Evolutionary conservation across 2,797 vertebrate species (phyloP).

Genomic region (Clangula hyemalis): DNA sequence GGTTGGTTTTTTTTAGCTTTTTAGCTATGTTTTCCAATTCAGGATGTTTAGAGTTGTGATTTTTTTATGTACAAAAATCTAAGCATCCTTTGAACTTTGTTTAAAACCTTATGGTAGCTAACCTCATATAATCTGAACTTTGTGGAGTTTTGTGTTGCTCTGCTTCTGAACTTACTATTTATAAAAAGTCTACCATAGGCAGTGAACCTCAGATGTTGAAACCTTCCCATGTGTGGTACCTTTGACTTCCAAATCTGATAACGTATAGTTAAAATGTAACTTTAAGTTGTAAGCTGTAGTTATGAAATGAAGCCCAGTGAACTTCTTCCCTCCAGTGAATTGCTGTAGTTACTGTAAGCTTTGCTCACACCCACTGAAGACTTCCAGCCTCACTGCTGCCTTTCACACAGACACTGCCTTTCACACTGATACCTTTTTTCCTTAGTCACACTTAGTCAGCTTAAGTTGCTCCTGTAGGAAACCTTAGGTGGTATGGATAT

Average conservation of each 20-base stretch:
- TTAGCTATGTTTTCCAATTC: neutral
- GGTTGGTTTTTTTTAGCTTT: neutral
- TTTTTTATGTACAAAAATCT: neutral
- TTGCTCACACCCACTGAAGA: neutral
- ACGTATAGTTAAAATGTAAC: slow-evolving; percentile 40
- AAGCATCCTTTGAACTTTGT: neutral
- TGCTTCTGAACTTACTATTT: neutral
- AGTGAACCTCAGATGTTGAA: neutral
- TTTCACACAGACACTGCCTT: neutral
- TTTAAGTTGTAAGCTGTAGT: neutral
- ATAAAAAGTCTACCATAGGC: neutral
- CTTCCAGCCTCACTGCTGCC: neutral
- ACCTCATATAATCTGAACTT: neutral
- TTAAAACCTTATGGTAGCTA: neutral
- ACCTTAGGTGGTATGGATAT: neutral
- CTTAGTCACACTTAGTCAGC: neutral
- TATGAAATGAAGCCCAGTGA: neutral
- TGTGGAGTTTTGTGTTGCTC: neutral
- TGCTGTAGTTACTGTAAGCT: neutral
- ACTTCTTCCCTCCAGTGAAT: neutral
- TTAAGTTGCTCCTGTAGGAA: neutral
- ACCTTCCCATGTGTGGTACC: neutral
- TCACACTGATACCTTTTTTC: neutral
- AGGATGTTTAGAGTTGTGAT: neutral
- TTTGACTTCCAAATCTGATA: slow-evolving; percentile 35